Evolutionary conservation across 2,113 vertebrate genomes (phyloP).

Genomic region (Aspidoscelis tigris): DNA sequence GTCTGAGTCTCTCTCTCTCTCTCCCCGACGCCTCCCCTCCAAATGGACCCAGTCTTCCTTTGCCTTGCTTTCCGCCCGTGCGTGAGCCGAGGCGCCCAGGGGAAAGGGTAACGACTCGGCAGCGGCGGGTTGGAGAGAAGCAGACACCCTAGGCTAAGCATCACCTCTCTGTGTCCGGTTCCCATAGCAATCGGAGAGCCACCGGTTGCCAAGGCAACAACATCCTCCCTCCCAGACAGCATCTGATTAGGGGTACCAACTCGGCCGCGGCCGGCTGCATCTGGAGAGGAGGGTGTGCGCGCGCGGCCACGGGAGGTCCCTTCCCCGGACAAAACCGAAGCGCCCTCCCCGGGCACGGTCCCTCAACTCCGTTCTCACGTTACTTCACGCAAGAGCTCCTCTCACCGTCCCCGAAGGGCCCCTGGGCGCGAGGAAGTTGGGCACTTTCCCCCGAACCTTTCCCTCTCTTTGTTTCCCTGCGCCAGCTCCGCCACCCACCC

Average conservation of each 20-base stretch:
- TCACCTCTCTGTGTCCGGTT: conserved; percentile 65
- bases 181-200: conserved; percentile 71
- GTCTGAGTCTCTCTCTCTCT: fast-evolving
- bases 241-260: conserved; percentile 56
- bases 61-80: not conserved
- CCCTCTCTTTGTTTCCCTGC: conserved; percentile 51
- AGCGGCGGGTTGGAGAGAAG: conserved; percentile 37
- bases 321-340: too few species aligned
- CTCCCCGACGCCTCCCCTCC: not conserved
- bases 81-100: conserved; percentile 14
- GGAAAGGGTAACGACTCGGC: conserved; percentile 39
- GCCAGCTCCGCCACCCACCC: not conserved
- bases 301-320: not conserved
- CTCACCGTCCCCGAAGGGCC: conserved; percentile 21
- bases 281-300: conserved; percentile 4
- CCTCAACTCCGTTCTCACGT: conserved; percentile 33
- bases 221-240: conserved; percentile 60
- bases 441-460: not conserved
- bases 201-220: conserved; percentile 72
- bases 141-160: conserved; percentile 59
- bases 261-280: conserved; percentile 48
- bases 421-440: conserved; percentile 40
- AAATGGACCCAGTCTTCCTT: too few species aligned
- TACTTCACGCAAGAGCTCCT: not conserved
- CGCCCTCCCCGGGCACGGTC: not conserved